Conservation (phyloP, 2,797 vertebrate genomes). For the Todus mexicanus region DNA sequence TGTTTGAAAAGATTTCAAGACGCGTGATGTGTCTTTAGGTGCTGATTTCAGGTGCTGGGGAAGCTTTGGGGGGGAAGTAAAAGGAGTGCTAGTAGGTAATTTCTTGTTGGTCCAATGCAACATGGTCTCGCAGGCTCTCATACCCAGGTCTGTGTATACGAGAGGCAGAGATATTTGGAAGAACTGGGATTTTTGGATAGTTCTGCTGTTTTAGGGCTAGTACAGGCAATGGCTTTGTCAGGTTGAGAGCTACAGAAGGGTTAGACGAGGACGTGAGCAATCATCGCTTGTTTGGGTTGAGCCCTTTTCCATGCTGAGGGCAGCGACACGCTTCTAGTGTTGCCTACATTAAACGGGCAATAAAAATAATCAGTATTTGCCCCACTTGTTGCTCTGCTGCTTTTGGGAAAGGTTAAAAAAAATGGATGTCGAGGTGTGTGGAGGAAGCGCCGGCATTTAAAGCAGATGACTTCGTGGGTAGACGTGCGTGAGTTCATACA, state of each 20-base stretch:
- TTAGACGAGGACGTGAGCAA: neutral
- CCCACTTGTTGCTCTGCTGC: neutral
- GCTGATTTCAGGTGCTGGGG: neutral
- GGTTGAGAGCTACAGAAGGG: neutral
- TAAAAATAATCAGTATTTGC: neutral
- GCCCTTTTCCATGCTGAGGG: neutral
- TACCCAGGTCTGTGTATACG: rapidly evolving
- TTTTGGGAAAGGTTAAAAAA: neutral
- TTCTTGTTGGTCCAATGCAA: neutral
- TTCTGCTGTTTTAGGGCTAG: neutral
- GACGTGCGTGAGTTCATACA: neutral
- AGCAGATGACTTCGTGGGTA: neutral
- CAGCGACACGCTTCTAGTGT: rapidly evolving
- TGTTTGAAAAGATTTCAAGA: neutral
- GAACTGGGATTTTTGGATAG: neutral
- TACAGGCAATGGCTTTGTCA: neutral
- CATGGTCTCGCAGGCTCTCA: neutral
- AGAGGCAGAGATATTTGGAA: neutral
- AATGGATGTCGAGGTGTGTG: rapidly evolving
- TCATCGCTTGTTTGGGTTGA: neutral
- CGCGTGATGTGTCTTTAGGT: neutral
- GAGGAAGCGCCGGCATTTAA: neutral
- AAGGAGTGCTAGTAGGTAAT: neutral
- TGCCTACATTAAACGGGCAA: neutral
- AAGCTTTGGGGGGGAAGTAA: no score